Base-by-base conservation (phyloP, 2,113 vertebrate species). In the Podarcis raffonei region DNA sequence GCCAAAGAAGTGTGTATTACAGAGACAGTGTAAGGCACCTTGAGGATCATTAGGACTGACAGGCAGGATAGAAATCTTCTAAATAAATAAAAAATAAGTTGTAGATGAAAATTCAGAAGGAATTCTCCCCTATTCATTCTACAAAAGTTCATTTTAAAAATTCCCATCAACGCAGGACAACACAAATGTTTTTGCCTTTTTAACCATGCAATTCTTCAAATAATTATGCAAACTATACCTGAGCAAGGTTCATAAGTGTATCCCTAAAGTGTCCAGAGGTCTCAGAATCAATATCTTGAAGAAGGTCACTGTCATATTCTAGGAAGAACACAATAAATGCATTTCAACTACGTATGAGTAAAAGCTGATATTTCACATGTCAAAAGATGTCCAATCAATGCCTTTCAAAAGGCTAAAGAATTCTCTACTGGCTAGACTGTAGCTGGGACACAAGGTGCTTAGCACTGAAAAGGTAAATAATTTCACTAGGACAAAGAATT, bases 191-290 rank as follows among this genome's bases (percentile, higher is more conserved):
- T 86, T 35, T 22, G 18, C 37, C 0, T 7, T 25, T 86, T 86
- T 85, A 53, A 13, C 22, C 82, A 62, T 62, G 3, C 3, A 18
- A 62, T 62, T 62, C 90, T 88, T 82, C 87, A 65, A 83, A 5
- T 11, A 35, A 1, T 5, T 87, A 75, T 48, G 84, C 92, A 80
- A 88, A 85, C 78, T 86, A 37, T 97, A 98, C 97, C 97, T 97
- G 97, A 57, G 94, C 94, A 90, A 98, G 93, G 88, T 97, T 97
- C 92, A 97, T 94, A 71, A 97, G 96, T 0, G 94, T 96, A 74
- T 97, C 97, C 95, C 97, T 96, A 95, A 98, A 98, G 92, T 98
- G 97, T 81, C 97, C 97, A 1, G 97, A 97, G 39, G 97, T 98
- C 89, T 97, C 97, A 48, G 94, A 96, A 83, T 96, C 93, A 2